Conservation (phyloP, 2,113 vertebrate species). For the Callospermophilus lateralis region DNA sequence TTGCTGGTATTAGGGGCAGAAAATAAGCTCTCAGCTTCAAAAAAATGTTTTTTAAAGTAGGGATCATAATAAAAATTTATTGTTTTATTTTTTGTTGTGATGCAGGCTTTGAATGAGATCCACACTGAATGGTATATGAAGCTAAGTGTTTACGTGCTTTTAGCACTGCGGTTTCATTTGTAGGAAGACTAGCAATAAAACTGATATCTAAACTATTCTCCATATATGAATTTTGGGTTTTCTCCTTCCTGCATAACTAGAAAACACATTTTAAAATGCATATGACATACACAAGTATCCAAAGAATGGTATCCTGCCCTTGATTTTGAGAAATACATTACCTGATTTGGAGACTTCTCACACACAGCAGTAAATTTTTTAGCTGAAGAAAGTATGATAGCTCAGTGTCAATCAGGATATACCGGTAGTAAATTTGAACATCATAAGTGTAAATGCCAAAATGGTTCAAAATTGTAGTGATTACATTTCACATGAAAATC, state of each 20-base stretch:
- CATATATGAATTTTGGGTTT: conserved; percentile 40
- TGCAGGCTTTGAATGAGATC: conserved; percentile 15
- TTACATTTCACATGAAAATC: conserved; percentile 58
- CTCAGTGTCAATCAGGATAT: conserved; percentile 28
- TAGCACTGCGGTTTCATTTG: background rate
- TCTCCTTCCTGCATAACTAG: background rate
- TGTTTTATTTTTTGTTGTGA: conserved; percentile 17
- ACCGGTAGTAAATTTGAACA: conserved; percentile 65
- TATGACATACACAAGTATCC: background rate
- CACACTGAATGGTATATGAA: background rate
- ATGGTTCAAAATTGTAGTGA: conserved; percentile 62
- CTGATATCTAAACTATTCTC: background rate
- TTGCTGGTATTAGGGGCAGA: background rate
- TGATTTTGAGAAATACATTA: conserved; percentile 36
- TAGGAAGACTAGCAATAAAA: conserved; percentile 52
- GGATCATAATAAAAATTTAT: conserved; percentile 29
- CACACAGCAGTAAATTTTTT: conserved; percentile 19
- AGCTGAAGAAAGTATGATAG: conserved; percentile 41
- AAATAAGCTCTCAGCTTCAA: background rate
- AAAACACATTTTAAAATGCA: background rate
- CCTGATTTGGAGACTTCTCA: conserved; percentile 54
- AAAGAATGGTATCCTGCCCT: background rate
- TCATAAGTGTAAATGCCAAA: conserved; percentile 67
- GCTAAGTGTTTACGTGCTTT: background rate
- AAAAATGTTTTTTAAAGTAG: background rate